Evolutionary conservation across 2,113 vertebrate species (phyloP), one percentile per base, ranked within the genome.

Genomic region (Hippocampus barbouri): DNA sequence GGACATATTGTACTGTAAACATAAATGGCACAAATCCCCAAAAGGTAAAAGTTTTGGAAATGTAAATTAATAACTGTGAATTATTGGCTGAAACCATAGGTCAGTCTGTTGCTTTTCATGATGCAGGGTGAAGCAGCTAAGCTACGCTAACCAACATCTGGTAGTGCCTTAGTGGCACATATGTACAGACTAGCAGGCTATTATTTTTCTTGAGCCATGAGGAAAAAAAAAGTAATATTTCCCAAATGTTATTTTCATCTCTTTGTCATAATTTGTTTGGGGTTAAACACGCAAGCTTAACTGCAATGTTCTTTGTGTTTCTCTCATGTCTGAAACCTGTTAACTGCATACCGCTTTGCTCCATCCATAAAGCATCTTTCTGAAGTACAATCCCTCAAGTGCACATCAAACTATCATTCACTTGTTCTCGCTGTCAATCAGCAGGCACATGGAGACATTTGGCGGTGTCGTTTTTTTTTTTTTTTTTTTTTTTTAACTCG

Each of bases 361-460:
- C 70, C 47, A 21, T 41, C 56, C 67, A 67, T 60, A 67, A 56
- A 51, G 27, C 66, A 53, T 72, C 68, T 57, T 63, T 64, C 69
- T 60, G 73, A 61, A 67, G 67, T 47, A 11, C 34, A 74, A 70
- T 84, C 62, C 45, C 71, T 67, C 73, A 30, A 68, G 66, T 59
- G 51, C 70, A 75, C 12, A 30, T 78, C 69, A 71, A 80, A 85
- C 74, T 68, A 54, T 75, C 70, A 68, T 76, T 83, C 57, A 63
- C 66, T 74, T 78, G 78, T 85, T 83, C 66, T 86, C 47, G 57
- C 78, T 87, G 87, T 87, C 90, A 88, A 16, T 88, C 82, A 79
- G 8, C 9, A 41, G 15, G 53, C 77, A 53, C 67, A 65, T 59
- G 49, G 54, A 69, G 38, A 77, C 71, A 61, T 3, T 72, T 74